phyloP scores from a whole-genome alignment of 2,888 invertebrate genomes.

The Caenorhabditis sinica region DNA sequence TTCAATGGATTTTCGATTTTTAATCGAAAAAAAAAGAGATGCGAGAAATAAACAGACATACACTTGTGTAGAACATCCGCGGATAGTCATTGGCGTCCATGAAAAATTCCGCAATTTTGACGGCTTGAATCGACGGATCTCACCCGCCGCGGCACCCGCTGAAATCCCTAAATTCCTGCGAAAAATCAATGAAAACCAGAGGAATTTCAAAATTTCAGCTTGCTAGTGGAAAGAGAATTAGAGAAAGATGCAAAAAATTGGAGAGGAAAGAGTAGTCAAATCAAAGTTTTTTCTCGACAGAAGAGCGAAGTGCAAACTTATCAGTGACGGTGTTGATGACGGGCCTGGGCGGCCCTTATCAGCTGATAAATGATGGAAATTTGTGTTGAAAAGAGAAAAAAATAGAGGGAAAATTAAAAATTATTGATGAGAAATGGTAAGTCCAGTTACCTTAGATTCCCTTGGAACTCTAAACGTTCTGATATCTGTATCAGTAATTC shows the following conservation, averaged over 20 bases:
- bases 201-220: neutral
- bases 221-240: neutral
- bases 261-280: slow-evolving; percentile 28
- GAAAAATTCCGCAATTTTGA: slow-evolving; percentile 58
- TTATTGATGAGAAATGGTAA: slow-evolving; percentile 23
- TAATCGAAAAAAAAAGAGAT: neutral
- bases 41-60: no score
- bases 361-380: slow-evolving; percentile 34
- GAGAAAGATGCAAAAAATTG: slow-evolving; percentile 22
- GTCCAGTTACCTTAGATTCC: no score
- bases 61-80: slow-evolving; percentile 49
- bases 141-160: neutral
- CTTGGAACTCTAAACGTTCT: no score
- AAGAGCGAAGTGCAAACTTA: slow-evolving; percentile 54
- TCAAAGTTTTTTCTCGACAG: slow-evolving; percentile 12
- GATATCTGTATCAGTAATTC: no score
- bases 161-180: neutral
- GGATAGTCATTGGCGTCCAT: slow-evolving; percentile 58
- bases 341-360: slow-evolving; percentile 51
- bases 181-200: neutral
- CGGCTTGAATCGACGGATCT: slow-evolving; percentile 23
- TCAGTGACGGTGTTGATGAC: slow-evolving; percentile 24
- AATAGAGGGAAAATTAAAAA: slow-evolving; percentile 14
- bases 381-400: neutral
- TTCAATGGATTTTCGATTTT: slow-evolving; percentile 9